Base-by-base conservation (phyloP, 2,113 vertebrate genomes). In the Pionites leucogaster region DNA sequence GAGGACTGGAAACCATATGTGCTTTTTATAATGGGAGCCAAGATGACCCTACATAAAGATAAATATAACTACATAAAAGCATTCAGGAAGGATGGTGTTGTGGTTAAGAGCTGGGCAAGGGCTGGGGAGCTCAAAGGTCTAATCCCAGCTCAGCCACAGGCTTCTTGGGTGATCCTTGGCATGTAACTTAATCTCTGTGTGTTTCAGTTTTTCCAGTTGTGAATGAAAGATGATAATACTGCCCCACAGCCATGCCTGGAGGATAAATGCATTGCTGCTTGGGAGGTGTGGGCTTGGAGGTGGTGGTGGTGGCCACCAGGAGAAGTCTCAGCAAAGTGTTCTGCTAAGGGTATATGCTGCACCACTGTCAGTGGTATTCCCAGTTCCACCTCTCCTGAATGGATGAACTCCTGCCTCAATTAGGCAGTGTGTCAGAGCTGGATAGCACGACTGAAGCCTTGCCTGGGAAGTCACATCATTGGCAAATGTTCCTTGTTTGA, bases 1-100 rank as follows among this genome's bases (percentile, higher is more conserved):
- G 88, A 94, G 92, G 93, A 94, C 96, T 96, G 96, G 88, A 95
- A 97, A 93, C 96, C 96, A 97, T 92, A 96, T 96, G 96, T 97
- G 92, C 81, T 91, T 96, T 96, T 94, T 70, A 23, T 92, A 84
- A 87, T 59, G 67, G 91, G 74, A 96, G 92, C 93, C 91, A 95
- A 94, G 95, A 96, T 97, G 96, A 96, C 96, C 95, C 81, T 96
- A 69, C 95, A 82, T 91, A 92, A 95, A 96, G 95, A 97, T 95
- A 97, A 96, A 95, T 96, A 96, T 97, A 96, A 95, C 96, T 97
- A 65, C 95, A 93, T 93, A 5, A 96, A 96, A 96, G 96, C 92
- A 10, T 79, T 93, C 70, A 67, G 93, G 96, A 92, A 94, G 93
- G 95, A 96, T 92, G 95, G 96, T 67, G 90, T 6, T 96, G 95